A percentile compares a stretch with the other conserved stretches of the same genome.
Evolutionary conservation across 2,113 vertebrate genomes (phyloP).

Genomic region (Burhinus oedicnemus): DNA sequence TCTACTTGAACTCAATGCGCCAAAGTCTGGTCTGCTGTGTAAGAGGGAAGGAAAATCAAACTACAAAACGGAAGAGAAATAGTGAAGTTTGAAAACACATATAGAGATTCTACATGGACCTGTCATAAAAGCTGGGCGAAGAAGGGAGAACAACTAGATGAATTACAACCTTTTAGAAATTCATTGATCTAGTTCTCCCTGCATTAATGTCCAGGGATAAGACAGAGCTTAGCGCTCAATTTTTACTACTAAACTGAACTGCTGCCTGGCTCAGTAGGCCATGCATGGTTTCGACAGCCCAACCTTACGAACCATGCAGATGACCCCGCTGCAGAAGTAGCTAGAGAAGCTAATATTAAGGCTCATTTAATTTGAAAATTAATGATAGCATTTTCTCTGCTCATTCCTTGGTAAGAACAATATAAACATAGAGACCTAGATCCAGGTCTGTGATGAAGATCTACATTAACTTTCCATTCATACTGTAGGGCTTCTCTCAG

Average conservation of each 20-base stretch:
- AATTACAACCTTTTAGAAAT: background rate
- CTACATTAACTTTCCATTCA: background rate
- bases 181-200: background rate
- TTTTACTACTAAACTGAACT: background rate
- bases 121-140: background rate
- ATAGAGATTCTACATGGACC: background rate
- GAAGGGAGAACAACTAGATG: background rate
- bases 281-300: background rate
- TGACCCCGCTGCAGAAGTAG: background rate
- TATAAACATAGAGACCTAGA: background rate
- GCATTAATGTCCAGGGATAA: background rate
- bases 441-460: background rate
- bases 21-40: background rate
- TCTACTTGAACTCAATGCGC: background rate
- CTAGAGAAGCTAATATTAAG: background rate
- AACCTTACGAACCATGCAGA: background rate
- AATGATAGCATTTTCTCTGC: background rate
- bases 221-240: background rate
- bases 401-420: background rate
- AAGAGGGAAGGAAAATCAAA: background rate
- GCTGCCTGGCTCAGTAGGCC: background rate
- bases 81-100: background rate
- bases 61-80: background rate
- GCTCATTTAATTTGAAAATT: conserved; percentile 19
- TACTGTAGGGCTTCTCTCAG: background rate